Base-by-base conservation (phyloP, 2,888 invertebrate species). In the Tenthredo amoena region DNA sequence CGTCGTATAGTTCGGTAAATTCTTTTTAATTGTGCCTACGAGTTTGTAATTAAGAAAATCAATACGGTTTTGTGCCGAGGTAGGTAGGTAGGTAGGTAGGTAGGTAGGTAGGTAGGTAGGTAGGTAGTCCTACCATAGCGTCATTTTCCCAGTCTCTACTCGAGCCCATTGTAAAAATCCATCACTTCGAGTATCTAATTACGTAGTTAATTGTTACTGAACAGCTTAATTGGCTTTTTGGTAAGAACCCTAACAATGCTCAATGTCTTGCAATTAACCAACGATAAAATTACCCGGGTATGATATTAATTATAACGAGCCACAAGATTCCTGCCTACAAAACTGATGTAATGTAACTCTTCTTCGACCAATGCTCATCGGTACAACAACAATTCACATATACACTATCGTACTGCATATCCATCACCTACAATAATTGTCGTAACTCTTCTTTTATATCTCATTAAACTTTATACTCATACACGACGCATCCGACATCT, bases 151-250 rank as follows among this genome's bases (percentile, higher is more conserved):
- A 55, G 55, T 79, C 47, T 9, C n/a, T 40, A 2, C 31, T 68
- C 31, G 34, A 81, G 62, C 21, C 58, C 62, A 58, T 81, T 81
- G 81, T 81, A 81, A 81, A 81, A 81, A 81, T 81, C 81, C 68
- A 83, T 83, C 71, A 71, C 71, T 83, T 83, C 68, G 68, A 83
- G 83, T 83, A 68, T 83, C 72, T 74, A 86, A 87, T 88, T 87
- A 86, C 85, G 81, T 50, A 50, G 86, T 85, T 88, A 87, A 87
- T 88, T 87, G 86, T 86, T 87, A 87, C 86, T 87, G 87, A 88
- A 89, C 87, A 87, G 87, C 86, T 50, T 87, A 88, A 88, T 87
- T 87, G 86, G 85, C 71, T 37, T 65, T 62, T 50, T 83, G 65
- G 83, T 68, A 83, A 83, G 43, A 83, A 83, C 83, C 83, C 47